These are phyloP conservation scores for Elysia crispata DNA, from an alignment of 2,888 invertebrate genomes.

Conservation along the genomic window DNA sequence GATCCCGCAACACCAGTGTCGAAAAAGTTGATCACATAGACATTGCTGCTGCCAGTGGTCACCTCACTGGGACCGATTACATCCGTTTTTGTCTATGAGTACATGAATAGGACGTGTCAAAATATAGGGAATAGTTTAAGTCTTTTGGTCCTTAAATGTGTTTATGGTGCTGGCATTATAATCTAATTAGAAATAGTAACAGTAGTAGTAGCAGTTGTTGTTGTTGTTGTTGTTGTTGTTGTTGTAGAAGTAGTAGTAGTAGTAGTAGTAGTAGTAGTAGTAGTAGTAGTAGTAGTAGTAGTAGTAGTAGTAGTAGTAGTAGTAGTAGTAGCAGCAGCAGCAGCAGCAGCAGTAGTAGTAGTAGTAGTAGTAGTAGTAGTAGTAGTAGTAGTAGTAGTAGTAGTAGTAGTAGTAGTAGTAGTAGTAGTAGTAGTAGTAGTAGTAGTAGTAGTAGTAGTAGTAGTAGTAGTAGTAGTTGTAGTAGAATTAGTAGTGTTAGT, in stretches of 20 bases:
- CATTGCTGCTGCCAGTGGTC: conserved; percentile 52
- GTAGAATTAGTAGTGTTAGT: too few relatives aligned
- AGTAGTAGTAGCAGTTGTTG: too few relatives aligned
- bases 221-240: too few relatives aligned
- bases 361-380: conserved; percentile 10
- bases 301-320: not conserved
- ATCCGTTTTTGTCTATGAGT: conserved; percentile 57
- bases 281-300: conserved; percentile 19
- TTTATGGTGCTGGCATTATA: too few relatives aligned
- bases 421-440: not conserved
- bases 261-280: conserved; percentile 12
- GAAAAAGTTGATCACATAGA: conserved; percentile 62
- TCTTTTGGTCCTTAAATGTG: too few relatives aligned
- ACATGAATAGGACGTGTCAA: conserved; percentile 1
- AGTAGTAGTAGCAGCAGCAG: conserved; percentile 25
- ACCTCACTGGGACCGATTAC: conserved; percentile 61
- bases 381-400: not conserved
- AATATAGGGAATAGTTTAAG: too few relatives aligned
- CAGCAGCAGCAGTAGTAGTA: conserved; percentile 15
- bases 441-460: too few relatives aligned
- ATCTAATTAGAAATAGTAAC: too few relatives aligned
- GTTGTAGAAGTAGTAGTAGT: not conserved
- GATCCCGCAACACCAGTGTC: conserved; percentile 60
- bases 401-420: conserved; percentile 1
- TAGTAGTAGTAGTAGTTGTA: too few relatives aligned